Evolutionary conservation across 2,797 vertebrate genomes (phyloP), one percentile per base, ranked within the genome.

Genomic region (Anguilla pacifica): DNA sequence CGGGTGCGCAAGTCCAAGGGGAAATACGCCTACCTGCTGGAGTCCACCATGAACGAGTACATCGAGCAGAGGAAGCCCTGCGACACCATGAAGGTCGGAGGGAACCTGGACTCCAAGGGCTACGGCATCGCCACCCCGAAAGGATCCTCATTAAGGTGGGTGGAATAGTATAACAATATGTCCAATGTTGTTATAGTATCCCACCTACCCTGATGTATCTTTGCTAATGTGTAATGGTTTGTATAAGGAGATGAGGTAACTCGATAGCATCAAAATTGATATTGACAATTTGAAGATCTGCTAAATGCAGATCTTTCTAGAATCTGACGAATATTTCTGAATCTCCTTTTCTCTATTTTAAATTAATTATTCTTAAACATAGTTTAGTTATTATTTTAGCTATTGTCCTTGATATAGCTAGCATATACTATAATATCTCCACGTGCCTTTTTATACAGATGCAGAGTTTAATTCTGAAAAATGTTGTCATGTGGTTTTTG

Each of bases 151-250:
- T 99, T 99, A 99, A 99, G 98, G 98, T 99, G 98, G 98, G 98
- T 99, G 98, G 98, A 99, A 98, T 98, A 99, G 97, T 99, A 99
- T 99, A 99, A 99, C 98, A 99, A 99, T 99, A 97, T 98, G 97
- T 95, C 97, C 94, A 96, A 97, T 97, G 98, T 99, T 99, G 98
- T 99, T 99, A 99, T 99, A 99, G 98, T 99, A 99, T 98, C 98
- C 98, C 98, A 99, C 98, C 98, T 99, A 98, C 98, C 98, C 98
- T 99, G 98, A 99, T 98, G 98, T 97, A 95, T 96, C 95, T 96
- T 96, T 96, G 93, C 95, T 96, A 95, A 95, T 95, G 90, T 93
- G 93, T 94, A 10, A 96, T 95, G 96, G 96, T 97, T 97, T 97
- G 96, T 97, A 97, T 97, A 93, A 82, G 94, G 95, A 95, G 93